These are phyloP conservation scores for Teleiodes luculella DNA, from an alignment of 2,888 invertebrate species.

Conservation along the genomic window DNA sequence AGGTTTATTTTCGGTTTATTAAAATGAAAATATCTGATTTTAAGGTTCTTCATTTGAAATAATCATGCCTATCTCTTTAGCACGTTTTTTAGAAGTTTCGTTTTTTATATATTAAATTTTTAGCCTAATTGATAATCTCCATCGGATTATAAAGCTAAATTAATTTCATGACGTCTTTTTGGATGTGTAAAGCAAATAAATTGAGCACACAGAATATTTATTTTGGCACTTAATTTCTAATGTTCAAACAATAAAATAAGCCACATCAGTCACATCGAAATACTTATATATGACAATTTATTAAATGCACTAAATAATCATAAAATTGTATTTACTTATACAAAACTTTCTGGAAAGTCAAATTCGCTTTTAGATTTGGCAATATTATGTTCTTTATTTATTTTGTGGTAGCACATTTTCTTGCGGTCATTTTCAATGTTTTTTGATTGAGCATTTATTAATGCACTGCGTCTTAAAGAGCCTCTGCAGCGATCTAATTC, in stretches of 20 bases:
- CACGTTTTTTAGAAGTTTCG: too few relatives aligned
- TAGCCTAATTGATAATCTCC: too few relatives aligned
- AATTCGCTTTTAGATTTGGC: slow-evolving; percentile 65
- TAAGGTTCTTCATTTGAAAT: too few relatives aligned
- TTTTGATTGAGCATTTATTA: slow-evolving; percentile 68
- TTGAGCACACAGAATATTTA: neutral
- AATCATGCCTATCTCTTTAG: too few relatives aligned
- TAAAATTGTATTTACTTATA: slow-evolving; percentile 34
- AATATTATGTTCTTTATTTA: slow-evolving; percentile 65
- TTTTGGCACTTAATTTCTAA: slow-evolving; percentile 8
- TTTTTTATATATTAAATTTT: too few relatives aligned
- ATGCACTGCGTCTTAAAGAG: slow-evolving; percentile 72
- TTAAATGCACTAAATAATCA: neutral
- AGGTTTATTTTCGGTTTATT: too few relatives aligned
- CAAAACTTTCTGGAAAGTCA: slow-evolving; percentile 70
- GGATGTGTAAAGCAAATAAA: neutral
- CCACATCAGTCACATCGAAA: neutral
- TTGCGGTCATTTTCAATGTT: slow-evolving; percentile 54
- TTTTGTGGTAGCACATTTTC: slow-evolving; percentile 50
- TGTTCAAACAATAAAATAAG: neutral
- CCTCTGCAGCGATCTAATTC: slow-evolving; percentile 53
- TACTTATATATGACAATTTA: neutral
- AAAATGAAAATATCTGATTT: too few relatives aligned
- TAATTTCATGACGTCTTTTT: too few relatives aligned
- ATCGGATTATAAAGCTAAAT: too few relatives aligned